A percentile compares a stretch with the other conserved stretches of the same genome.
Conservation (phyloP, 2,888 invertebrate species). For the Acleris holmiana region DNA sequence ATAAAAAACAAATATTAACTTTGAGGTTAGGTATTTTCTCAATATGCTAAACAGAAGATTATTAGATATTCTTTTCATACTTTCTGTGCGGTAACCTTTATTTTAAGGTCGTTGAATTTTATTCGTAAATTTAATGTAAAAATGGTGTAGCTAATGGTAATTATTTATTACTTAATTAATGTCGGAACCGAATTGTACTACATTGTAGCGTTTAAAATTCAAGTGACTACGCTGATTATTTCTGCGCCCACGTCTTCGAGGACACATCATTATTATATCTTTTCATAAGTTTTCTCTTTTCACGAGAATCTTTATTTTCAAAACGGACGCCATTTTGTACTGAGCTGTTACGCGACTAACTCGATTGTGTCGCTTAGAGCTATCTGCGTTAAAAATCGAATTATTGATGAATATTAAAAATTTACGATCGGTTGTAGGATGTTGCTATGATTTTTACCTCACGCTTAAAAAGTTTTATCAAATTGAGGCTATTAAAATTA, state of each 20-base stretch:
- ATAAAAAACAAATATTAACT: too few relatives aligned
- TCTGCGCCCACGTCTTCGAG: conserved; percentile 3
- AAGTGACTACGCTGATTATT: background rate
- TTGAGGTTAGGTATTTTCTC: too few relatives aligned
- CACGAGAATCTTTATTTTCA: conserved; percentile 33
- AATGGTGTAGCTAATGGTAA: too few relatives aligned
- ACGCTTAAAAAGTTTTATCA: too few relatives aligned
- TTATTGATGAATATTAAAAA: background rate
- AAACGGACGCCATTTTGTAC: background rate
- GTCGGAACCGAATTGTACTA: background rate
- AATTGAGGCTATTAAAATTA: too few relatives aligned
- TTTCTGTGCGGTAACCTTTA: too few relatives aligned
- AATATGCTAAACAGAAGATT: too few relatives aligned
- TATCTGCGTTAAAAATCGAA: conserved; percentile 1
- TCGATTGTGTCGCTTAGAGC: conserved; percentile 20
- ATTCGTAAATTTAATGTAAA: too few relatives aligned
- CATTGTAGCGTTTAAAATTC: background rate
- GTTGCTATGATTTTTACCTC: too few relatives aligned
- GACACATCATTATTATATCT: conserved; percentile 38
- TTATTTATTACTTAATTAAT: background rate
- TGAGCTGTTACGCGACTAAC: conserved; percentile 22
- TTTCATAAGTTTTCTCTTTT: conserved; percentile 36
- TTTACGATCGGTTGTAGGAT: too few relatives aligned
- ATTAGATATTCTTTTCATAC: too few relatives aligned
- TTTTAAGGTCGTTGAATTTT: too few relatives aligned